Base-by-base conservation (phyloP, 1,140 invertebrate genomes). In the Antheraea pernyi region DNA sequence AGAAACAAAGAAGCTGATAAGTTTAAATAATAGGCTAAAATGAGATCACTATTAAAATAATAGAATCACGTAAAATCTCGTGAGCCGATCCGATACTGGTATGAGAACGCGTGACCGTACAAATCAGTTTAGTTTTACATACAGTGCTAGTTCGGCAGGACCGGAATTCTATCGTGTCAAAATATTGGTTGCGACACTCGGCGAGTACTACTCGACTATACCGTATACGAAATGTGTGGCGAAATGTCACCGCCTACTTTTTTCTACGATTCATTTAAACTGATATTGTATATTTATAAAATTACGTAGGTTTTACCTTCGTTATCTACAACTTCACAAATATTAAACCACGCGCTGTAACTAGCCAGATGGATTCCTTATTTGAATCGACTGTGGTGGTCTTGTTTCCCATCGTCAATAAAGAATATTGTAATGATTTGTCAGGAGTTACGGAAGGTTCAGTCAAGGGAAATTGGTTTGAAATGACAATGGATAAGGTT, bases 381-480 rank as follows among this genome's bases (percentile, higher is more conserved):
- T 75, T 78, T 71, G 53, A 71, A 73, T 67, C 68, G 63, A 60
- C 42, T 58, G 62, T 59, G 72, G 72, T 74, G 72, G 72, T 74
- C 70, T 70, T 70, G 70, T 74, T 74, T 75, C 67, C 69, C 66
- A 65, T 59, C 39, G 79, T 77, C 69, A 69, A 74, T 72, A 73
- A 76, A 76, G 65, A 75, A 77, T 75, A 63, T 59, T 72, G 75
- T 77, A 74, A 74, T 74, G 67, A 70, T 79, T 81, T 75, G 73
- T 76, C 69, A 76, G 74, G 75, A 85, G 66, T 70, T 70, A 76
- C 65, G 42, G 46, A 10, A 42, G 39, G 13, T 19, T 19, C 16
- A 16, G 9, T 59, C 71, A 70, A 66, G 58, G 18, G 19, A 78
- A 81, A 79, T 72, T 64, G n/a, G 30, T 71, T 67, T 70, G 60